Evolutionary conservation across 1,140 invertebrate species (phyloP).

Genomic region (Campodea augens): DNA sequence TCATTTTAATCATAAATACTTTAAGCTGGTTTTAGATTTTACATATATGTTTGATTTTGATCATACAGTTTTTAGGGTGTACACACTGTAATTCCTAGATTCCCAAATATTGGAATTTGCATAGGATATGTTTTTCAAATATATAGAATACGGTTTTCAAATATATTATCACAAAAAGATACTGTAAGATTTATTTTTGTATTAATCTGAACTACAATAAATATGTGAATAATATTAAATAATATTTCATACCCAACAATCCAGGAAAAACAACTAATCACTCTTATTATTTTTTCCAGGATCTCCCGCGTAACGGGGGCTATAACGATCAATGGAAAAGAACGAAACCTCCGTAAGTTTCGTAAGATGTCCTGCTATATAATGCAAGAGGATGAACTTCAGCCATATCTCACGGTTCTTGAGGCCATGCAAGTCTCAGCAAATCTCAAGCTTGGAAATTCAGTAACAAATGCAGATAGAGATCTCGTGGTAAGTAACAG

Average conservation of each 20-base stretch:
- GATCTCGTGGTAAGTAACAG: conserved; percentile 22
- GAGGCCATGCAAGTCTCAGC: conserved; percentile 83
- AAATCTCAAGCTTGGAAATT: conserved; percentile 74
- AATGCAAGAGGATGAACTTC: conserved; percentile 85
- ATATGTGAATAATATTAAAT: too few species aligned
- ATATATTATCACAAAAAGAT: too few species aligned
- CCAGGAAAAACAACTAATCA: neutral
- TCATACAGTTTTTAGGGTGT: too few species aligned
- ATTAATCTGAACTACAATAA: too few species aligned
- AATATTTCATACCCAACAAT: neutral
- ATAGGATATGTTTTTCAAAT: too few species aligned
- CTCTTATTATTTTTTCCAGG: conserved; percentile 23
- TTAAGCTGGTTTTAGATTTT: too few species aligned
- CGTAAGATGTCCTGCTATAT: conserved; percentile 88
- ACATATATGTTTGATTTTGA: too few species aligned
- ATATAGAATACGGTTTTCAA: too few species aligned
- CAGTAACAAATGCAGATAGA: conserved; percentile 27
- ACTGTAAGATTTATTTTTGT: too few species aligned
- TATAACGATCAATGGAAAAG: conserved; percentile 65
- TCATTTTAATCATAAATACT: too few species aligned
- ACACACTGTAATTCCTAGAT: too few species aligned
- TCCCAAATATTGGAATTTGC: too few species aligned
- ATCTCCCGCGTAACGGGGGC: conserved; percentile 52
- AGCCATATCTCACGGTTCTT: conserved; percentile 66
- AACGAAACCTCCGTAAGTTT: conserved; percentile 64